These are phyloP conservation scores for Harpagifer antarcticus DNA, from an alignment of 2,797 vertebrate genomes.

Conservation along the genomic window DNA sequence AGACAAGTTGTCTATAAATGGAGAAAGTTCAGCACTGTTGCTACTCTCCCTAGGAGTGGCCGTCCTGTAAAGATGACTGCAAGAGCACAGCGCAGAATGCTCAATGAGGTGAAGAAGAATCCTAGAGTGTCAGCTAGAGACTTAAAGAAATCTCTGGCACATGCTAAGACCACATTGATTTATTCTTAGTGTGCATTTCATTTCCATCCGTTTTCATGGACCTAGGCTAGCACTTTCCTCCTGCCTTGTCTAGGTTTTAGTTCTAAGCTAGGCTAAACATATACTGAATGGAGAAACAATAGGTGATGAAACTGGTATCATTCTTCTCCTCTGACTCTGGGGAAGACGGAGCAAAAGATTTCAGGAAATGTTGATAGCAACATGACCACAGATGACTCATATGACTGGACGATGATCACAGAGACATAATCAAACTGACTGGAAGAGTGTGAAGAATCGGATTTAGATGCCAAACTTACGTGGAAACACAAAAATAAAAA, in stretches of 20 bases:
- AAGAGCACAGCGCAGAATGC: no score
- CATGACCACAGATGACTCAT: neutral
- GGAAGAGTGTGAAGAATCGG: neutral
- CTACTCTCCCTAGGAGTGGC: no score
- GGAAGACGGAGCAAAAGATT: neutral
- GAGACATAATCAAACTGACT: neutral
- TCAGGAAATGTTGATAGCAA: neutral
- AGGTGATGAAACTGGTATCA: neutral
- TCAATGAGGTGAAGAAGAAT: no score
- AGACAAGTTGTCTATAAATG: no score
- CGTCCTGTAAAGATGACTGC: no score
- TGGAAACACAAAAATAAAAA: neutral
- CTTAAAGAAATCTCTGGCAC: no score
- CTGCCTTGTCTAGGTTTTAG: neutral
- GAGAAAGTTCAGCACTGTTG: no score
- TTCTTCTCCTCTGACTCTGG: neutral
- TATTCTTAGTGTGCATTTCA: neutral
- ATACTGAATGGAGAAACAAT: neutral
- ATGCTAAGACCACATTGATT: neutral
- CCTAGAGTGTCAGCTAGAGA: no score
- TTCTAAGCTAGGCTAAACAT: neutral
- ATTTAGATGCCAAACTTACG: slow-evolving; percentile 44
- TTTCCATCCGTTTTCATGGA: neutral
- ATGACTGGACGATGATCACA: neutral
- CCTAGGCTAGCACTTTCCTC: no score